Base-by-base conservation (phyloP, 37 sponge, comb jelly and placozoan species). In the Lycopodina hypogea region DNA sequence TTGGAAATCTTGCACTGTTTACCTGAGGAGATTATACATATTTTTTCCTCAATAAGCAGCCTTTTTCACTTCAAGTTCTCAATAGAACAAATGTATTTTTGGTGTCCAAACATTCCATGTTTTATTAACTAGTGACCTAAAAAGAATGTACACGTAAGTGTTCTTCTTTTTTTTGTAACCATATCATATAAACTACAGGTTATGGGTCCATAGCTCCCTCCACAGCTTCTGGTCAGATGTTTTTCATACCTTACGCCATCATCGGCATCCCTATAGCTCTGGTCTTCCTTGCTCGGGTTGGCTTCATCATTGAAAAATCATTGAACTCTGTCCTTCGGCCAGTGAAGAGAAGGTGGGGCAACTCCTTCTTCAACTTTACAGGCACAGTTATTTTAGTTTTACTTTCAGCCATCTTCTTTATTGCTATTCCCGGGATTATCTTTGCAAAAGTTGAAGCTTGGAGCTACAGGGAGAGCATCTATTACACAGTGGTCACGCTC, bases 211-310 rank as follows among this genome's bases (percentile, higher is more conserved):
- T 88, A 55, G 76, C 92, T 57, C 95, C 95, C 1, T 58, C 51
- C 7, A 94, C 95, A 28, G 8, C 53, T 24, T 72, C 53, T 18
- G 95, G 95, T 29, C 79, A 78, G 32, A 58, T 51, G 1, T 56
- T 94, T 52, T 91, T 81, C 63, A 50, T 84, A 34, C 38, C 88
- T 63, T 94, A 88, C 57, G 92, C 92, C 33, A 14, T 94, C 56
- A 68, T 88, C 57, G 95, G 95, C 56, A 94, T 94, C 37, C 95
- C 95, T 4, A 42, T 91, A 19, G 64, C 89, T 22, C 78, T 86
- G 18, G 30, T 70, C 65, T 82, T 85, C 78, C 82, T 93, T 23
- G 65, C 56, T 22, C 26, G 55, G 26, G 26, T 93, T 0, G 94
- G 94, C 14, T 29, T 56, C 19, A 52, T 83, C 22, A 64, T 88